These are phyloP conservation scores for Drosophila nannoptera DNA, from an alignment of 1,140 invertebrate species.

Conservation along the genomic window DNA sequence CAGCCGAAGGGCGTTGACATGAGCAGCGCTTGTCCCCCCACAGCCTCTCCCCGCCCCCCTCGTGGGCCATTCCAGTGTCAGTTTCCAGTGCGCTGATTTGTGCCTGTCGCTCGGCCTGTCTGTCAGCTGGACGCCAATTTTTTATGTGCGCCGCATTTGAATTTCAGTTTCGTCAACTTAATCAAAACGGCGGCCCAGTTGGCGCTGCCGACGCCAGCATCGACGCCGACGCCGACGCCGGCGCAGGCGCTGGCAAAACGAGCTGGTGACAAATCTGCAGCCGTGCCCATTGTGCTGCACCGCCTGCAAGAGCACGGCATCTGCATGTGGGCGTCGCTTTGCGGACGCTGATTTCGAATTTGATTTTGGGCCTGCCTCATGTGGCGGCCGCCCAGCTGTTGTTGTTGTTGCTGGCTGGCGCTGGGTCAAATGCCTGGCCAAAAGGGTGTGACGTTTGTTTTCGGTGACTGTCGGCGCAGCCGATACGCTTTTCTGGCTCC, in stretches of 20 bases:
- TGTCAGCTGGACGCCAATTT: constrained; percentile 31
- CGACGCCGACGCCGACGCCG: constrained; percentile 8
- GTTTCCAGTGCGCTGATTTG: constrained; percentile 33
- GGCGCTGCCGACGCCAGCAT: constrained; percentile 28
- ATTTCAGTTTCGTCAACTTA: constrained; percentile 68
- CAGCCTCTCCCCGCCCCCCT: neutral
- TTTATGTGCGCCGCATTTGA: constrained; percentile 38
- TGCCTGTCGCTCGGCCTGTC: constrained; percentile 11
- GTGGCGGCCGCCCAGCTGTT: neutral
- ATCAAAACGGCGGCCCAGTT: constrained; percentile 66
- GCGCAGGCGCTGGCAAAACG: constrained; percentile 51
- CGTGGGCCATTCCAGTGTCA: constrained; percentile 51
- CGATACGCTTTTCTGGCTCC: neutral
- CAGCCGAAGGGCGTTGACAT: constrained; percentile 62
- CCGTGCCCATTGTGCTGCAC: constrained; percentile 26
- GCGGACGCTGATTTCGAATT: constrained; percentile 49
- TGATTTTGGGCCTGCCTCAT: constrained; percentile 40
- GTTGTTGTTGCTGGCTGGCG: constrained; percentile 23
- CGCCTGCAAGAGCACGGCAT: constrained; percentile 39
- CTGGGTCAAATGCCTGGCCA: constrained; percentile 73
- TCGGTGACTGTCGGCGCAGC: constrained; percentile 47
- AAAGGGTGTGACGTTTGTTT: constrained; percentile 76
- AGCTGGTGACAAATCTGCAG: constrained; percentile 74
- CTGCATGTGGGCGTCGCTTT: constrained; percentile 73
- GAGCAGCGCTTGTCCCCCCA: constrained; percentile 4